Percentiles rank a stretch among this genome's conserved stretches.
Evolutionary conservation across 1,140 invertebrate genomes (phyloP).

Genomic region (Cylas formicarius): DNA sequence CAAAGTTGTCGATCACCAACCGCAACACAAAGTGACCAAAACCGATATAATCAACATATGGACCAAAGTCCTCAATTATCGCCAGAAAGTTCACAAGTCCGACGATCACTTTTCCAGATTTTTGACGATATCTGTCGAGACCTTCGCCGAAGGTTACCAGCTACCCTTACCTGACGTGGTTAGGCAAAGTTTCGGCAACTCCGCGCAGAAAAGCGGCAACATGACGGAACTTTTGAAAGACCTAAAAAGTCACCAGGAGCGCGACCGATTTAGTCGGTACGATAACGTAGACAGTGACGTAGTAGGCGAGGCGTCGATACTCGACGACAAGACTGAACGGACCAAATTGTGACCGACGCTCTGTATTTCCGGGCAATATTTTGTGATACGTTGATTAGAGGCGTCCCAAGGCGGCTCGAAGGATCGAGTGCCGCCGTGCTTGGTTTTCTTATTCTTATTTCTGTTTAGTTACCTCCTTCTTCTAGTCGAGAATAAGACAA

Average conservation of each 20-base stretch:
- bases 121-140: constrained; percentile 14
- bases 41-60: constrained; percentile 17
- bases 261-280: constrained; percentile 25
- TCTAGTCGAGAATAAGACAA: too few relatives aligned
- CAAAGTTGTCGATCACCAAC: constrained; percentile 69
- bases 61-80: constrained; percentile 18
- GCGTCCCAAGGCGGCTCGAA: too few relatives aligned
- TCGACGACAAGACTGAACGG: constrained; percentile 24
- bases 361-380: too few relatives aligned
- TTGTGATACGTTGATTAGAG: too few relatives aligned
- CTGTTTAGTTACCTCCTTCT: too few relatives aligned
- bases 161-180: constrained; percentile 13
- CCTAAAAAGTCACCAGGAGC: constrained; percentile 18
- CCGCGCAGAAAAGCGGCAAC: constrained; percentile 7
- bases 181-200: constrained; percentile 13
- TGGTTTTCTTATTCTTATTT: too few relatives aligned
- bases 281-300: constrained; percentile 20
- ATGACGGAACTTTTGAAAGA: constrained; percentile 15
- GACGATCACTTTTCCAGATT: constrained; percentile 16
- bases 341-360: constrained; percentile 20
- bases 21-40: constrained; percentile 8
- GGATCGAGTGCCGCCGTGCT: too few relatives aligned
- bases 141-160: constrained; percentile 16
- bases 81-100: constrained; percentile 8
- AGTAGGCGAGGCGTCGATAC: constrained; percentile 21